Evolutionary conservation across 2,113 vertebrate genomes (phyloP).

Genomic region (Tachysurus vachellii): DNA sequence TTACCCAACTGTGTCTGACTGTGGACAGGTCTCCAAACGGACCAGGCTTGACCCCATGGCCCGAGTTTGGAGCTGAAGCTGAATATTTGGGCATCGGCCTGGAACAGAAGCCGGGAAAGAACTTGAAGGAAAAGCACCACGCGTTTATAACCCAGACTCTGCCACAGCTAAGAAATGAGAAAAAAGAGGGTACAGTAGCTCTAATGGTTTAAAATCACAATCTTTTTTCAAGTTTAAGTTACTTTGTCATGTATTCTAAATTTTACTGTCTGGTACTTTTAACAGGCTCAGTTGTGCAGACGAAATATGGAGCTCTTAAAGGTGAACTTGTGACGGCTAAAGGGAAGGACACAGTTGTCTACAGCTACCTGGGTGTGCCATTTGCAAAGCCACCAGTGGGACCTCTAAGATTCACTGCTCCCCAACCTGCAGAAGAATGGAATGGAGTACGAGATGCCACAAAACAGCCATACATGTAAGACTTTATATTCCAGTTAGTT

Average conservation of each 20-base stretch:
- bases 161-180: constrained; percentile 52
- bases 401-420: constrained; percentile 74
- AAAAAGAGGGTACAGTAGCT: constrained; percentile 36
- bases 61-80: constrained; percentile 64
- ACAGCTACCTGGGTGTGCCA: constrained; percentile 79
- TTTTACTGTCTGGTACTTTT: neutral
- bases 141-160: constrained; percentile 66
- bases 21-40: constrained; percentile 71
- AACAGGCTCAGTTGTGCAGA: constrained; percentile 68
- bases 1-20: constrained; percentile 1
- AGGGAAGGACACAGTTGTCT: constrained; percentile 65
- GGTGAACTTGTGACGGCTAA: constrained; percentile 69
- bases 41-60: constrained; percentile 66
- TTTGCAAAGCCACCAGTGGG: constrained; percentile 83
- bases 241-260: too few relatives aligned
- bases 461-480: constrained; percentile 72
- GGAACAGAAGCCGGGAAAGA: constrained; percentile 57
- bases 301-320: constrained; percentile 68
- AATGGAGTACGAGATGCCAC: constrained; percentile 74
- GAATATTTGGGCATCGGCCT: constrained; percentile 65
- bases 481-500: neutral
- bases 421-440: constrained; percentile 77
- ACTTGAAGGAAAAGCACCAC: constrained; percentile 65
- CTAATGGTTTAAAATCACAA: neutral
- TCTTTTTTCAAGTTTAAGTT: neutral